Base-by-base conservation (phyloP, 2,888 invertebrate genomes). In the Creontiades dilutus region DNA sequence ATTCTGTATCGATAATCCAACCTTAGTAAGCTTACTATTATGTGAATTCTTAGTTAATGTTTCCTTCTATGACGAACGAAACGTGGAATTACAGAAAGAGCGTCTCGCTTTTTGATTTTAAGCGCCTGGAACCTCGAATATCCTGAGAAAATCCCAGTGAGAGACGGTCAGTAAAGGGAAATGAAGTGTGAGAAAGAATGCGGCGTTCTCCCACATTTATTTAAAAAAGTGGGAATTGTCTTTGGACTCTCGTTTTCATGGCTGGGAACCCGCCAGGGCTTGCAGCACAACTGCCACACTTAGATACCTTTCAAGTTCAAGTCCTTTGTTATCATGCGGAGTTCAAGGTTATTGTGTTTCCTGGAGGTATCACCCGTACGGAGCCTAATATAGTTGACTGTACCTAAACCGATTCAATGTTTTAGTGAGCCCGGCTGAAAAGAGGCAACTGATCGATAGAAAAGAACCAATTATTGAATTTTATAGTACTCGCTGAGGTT, bases 181-280 rank as follows among this genome's bases (percentile, higher is more conserved):
- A 91, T 91, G 90, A 91, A 90, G 91, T 90, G 91, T 91, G 91
- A 90, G 91, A 91, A 91, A 91, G 91, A 91, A 91, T 90, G 91
- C 57, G 28, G 90, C 90, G 90, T 91, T 90, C 86, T 91, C 91
- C 91, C 91, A 91, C 91, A 91, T 91, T 91, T 91, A 91, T 91
- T 90, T n/a, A 14, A 78, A 48, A 86, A 86, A 13, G 68, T 46
- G 23, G 76, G 47, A 19, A 75, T 46, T 47, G 52, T 27, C 47
- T 37, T 46, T 11, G 47, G 76, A 90, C 90, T 90, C 90, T 90
- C 90, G 90, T 90, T 90, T 90, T 90, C 90, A 87, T 75, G 78
- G 90, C 86, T 90, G 90, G 90, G 90, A 90, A 90, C 61, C 85
- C 76, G 68, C 82, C 46, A 75, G 55, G 57, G 82, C 86, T 68